Base-by-base conservation (phyloP, 2,113 vertebrate species). In the Semicossyphus pulcher region DNA sequence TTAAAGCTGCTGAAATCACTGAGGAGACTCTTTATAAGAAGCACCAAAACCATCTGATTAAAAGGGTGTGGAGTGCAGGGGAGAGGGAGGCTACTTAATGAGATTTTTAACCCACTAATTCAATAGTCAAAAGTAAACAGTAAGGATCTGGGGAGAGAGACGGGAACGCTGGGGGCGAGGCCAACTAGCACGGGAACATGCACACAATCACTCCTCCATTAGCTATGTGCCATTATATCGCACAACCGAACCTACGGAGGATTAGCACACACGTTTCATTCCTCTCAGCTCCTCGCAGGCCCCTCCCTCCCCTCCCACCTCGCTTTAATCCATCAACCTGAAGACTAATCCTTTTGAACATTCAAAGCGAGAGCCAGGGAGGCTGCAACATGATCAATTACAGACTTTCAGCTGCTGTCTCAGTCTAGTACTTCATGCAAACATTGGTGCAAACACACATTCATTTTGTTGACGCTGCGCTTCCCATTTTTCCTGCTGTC, bases 61-160 rank as follows among this genome's bases (percentile, higher is more conserved):
- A 89, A 94, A 89, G 80, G 65, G 74, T 79, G 73, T 54, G 63
- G 65, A 78, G 76, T 70, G 54, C 45, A 58, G 56, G 84, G 57
- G 32, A 61, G 69, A 72, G 53, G 76, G 80, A 86, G 78, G 54
- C 49, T 84, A 61, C 63, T 70, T 92, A 92, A 91, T 92, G 82
- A 92, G 88, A 89, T 90, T 91, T 91, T 88, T 80, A 88, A 85
- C 83, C 79, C 76, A 54, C 84, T 91, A 83, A 93, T 93, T 91
- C 87, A 92, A 93, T 93, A 90, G 84, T 83, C 73, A 85, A 80
- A 89, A 86, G 80, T 89, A 86, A 90, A 92, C 84, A 90, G 81
- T 68, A 41, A 87, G 68, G 72, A 83, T 63, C 73, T 47, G 10
- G 64, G 63, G 66, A 77, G 49, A 56, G 53, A 42, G 53, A 65